A percentile compares a stretch with the other conserved stretches of the same genome.
These are phyloP conservation scores for Aporrectodea caliginosa DNA, from an alignment of 1,140 invertebrate genomes.

Conservation along the genomic window DNA sequence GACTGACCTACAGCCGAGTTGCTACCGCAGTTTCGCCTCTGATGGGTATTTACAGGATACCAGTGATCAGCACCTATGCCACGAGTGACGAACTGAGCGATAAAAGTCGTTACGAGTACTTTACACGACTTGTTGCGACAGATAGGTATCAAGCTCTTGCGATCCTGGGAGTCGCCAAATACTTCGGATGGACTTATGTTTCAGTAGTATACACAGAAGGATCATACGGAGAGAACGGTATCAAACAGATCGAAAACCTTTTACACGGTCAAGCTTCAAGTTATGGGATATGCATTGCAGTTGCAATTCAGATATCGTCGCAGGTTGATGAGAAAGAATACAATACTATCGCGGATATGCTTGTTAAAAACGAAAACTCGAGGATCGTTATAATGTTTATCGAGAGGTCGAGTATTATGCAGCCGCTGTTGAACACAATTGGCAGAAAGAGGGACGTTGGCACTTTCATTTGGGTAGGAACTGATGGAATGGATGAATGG, in stretches of 20 bases:
- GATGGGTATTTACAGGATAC: slow-evolving; percentile 63
- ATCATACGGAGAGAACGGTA: slow-evolving; percentile 66
- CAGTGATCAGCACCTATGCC: slow-evolving; percentile 52
- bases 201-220: slow-evolving; percentile 67
- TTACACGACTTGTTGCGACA: slow-evolving; percentile 47
- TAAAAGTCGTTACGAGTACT: slow-evolving; percentile 44
- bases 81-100: slow-evolving; percentile 40
- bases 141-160: slow-evolving; percentile 63
- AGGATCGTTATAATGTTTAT: not conserved
- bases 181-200: slow-evolving; percentile 67
- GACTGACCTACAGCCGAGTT: slow-evolving; percentile 56
- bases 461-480: slow-evolving; percentile 11
- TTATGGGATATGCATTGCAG: not conserved
- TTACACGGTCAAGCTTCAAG: too few species aligned
- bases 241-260: slow-evolving; percentile 46
- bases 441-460: slow-evolving; percentile 5
- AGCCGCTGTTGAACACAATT: not conserved
- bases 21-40: slow-evolving; percentile 64
- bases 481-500: not conserved
- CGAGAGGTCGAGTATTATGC: not conserved
- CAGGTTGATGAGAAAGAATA: not conserved
- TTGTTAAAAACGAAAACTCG: not conserved
- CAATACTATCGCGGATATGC: not conserved
- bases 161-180: slow-evolving; percentile 64
- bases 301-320: not conserved